phyloP scores from a whole-genome alignment of 2,888 invertebrate genomes.

The Cylindroiulus punctatus region DNA sequence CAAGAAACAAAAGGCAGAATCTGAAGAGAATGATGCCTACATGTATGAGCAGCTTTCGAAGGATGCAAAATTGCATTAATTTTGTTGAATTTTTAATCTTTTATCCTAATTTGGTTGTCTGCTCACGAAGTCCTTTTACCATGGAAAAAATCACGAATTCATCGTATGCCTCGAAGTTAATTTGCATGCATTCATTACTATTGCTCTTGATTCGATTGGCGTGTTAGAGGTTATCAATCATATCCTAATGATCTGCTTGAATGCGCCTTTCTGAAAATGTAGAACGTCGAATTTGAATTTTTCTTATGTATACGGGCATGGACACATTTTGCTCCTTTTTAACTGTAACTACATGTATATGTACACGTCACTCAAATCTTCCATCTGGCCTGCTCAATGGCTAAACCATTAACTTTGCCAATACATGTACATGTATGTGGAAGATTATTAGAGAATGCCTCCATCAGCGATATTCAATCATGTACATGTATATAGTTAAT shows the following conservation, averaged over 20 bases:
- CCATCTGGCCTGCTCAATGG: no score
- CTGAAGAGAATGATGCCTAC: not conserved
- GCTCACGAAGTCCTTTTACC: not conserved
- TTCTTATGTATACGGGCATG: not conserved
- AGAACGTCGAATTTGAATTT: not conserved
- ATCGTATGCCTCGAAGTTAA: not conserved
- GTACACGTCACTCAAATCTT: no score
- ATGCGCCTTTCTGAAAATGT: not conserved
- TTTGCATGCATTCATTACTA: conserved; percentile 30
- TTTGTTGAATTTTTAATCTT: conserved; percentile 11
- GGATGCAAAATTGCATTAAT: not conserved
- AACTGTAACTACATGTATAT: no score
- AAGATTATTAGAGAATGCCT: no score
- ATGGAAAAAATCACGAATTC: not conserved
- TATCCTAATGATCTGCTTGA: not conserved
- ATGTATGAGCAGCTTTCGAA: not conserved
- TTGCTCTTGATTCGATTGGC: conserved; percentile 34
- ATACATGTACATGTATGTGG: no score
- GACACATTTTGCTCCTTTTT: not conserved
- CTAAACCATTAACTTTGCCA: no score
- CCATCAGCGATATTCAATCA: no score
- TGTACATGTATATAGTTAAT: no score
- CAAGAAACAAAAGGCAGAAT: not conserved
- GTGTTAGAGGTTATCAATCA: conserved; percentile 40
- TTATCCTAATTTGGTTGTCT: conserved; percentile 9